Percentiles rank a stretch among this genome's conserved stretches.
Conservation (phyloP, 2,797 vertebrate genomes). For the Chaetophractus vellerosus region DNA sequence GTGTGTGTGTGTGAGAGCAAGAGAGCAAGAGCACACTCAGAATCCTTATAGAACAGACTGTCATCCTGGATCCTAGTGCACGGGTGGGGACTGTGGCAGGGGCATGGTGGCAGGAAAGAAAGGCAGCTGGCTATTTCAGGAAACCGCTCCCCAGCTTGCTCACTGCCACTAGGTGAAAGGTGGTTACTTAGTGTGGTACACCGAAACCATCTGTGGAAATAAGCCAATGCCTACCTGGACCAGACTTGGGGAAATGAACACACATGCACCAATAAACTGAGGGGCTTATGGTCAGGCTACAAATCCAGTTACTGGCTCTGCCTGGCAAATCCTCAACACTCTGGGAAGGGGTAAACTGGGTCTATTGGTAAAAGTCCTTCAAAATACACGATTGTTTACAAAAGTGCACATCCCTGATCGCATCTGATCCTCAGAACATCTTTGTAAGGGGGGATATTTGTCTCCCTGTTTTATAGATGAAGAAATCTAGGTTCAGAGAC, state of each 20-base stretch:
- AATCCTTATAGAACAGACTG: neutral
- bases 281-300: neutral
- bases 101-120: neutral
- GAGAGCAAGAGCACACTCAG: neutral
- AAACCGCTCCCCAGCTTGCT: neutral
- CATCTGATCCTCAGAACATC: neutral
- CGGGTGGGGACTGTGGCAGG: neutral
- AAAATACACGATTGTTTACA: neutral
- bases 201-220: neutral
- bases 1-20: neutral
- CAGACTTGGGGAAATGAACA: neutral
- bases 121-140: neutral
- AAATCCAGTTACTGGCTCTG: neutral
- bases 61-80: neutral
- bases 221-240: neutral
- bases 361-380: neutral
- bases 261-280: neutral
- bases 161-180: neutral
- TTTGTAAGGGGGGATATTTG: neutral
- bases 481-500: neutral
- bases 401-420: neutral
- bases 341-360: neutral
- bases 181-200: neutral
- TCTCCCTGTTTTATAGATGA: neutral
- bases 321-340: conserved; percentile 44